These are phyloP conservation scores for Bostrychus sinensis DNA, from an alignment of 2,113 vertebrate species.

Conservation along the genomic window DNA sequence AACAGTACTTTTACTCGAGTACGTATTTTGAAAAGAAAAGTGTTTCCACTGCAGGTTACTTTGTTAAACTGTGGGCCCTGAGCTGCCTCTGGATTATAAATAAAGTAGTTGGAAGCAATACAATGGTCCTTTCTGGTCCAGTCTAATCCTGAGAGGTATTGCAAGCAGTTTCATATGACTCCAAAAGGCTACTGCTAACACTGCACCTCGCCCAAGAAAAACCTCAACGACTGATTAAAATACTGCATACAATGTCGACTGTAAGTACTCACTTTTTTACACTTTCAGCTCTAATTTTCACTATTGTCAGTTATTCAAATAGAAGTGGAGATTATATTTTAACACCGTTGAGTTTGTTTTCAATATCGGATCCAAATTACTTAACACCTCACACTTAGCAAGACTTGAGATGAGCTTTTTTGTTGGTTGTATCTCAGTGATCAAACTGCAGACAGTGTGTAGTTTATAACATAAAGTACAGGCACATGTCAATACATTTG, in stretches of 20 bases:
- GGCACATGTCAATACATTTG: too few species aligned
- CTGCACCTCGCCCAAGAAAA: constrained; percentile 46
- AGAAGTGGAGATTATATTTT: background rate
- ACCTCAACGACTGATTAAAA: constrained; percentile 46
- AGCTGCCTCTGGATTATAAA: constrained; percentile 73
- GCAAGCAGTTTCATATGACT: constrained; percentile 84
- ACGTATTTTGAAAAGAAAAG: constrained; percentile 12
- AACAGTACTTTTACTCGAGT: too few species aligned
- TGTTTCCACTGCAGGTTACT: constrained; percentile 31
- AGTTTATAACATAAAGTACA: background rate
- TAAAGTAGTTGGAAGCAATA: constrained; percentile 68
- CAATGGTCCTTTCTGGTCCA: constrained; percentile 75
- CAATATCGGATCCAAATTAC: background rate
- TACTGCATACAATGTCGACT: constrained; percentile 71
- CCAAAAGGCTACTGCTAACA: constrained; percentile 58
- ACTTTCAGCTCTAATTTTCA: constrained; percentile 5
- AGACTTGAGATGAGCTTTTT: background rate
- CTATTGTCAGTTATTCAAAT: background rate
- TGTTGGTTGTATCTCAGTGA: background rate
- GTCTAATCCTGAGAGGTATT: constrained; percentile 79
- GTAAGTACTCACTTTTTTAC: constrained; percentile 68
- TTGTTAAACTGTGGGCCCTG: constrained; percentile 30
- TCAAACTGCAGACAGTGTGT: background rate
- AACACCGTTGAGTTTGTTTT: background rate
- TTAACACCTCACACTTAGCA: background rate